Evolutionary conservation across 1,140 invertebrate genomes (phyloP).

Genomic region (Drosophila busckii): DNA sequence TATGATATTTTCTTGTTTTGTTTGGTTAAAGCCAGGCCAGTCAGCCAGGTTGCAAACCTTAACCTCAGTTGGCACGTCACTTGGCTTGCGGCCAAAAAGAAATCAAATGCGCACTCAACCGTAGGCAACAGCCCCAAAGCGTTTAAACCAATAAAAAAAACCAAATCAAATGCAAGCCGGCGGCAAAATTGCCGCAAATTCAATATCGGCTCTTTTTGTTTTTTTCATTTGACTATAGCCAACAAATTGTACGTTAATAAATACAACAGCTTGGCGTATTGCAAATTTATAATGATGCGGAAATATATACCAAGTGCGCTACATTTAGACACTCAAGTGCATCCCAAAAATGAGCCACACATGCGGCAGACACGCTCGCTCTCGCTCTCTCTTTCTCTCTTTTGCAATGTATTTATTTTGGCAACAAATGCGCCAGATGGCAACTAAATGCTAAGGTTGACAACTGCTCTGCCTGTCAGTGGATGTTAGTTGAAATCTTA

Average conservation of each 20-base stretch:
- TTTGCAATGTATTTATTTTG: constrained; percentile 36
- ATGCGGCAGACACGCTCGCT: constrained; percentile 11
- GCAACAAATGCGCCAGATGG: constrained; percentile 44
- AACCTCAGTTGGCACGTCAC: neutral
- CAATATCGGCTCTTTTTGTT: constrained; percentile 25
- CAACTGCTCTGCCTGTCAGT: constrained; percentile 12
- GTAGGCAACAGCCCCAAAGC: constrained; percentile 35
- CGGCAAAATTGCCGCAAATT: constrained; percentile 55
- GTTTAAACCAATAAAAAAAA: constrained; percentile 12
- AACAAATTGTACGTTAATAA: constrained; percentile 39
- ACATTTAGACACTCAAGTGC: constrained; percentile 26
- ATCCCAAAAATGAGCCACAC: constrained; percentile 23
- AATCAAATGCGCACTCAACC: constrained; percentile 52
- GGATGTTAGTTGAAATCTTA: no score
- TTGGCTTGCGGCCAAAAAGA: constrained; percentile 43
- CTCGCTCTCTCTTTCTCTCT: constrained; percentile 19
- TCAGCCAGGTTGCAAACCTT: constrained; percentile 31
- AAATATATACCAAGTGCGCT: constrained; percentile 51
- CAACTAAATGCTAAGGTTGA: constrained; percentile 13
- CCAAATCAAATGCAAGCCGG: constrained; percentile 9
- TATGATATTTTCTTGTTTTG: constrained; percentile 37
- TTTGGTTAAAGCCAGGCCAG: constrained; percentile 11
- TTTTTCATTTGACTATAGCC: neutral
- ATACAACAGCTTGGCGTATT: constrained; percentile 39
- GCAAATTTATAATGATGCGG: constrained; percentile 54